Percentiles rank a stretch among this genome's conserved stretches.
phyloP scores from a whole-genome alignment of 2,113 vertebrate species.

The Chaetodon auriga region DNA sequence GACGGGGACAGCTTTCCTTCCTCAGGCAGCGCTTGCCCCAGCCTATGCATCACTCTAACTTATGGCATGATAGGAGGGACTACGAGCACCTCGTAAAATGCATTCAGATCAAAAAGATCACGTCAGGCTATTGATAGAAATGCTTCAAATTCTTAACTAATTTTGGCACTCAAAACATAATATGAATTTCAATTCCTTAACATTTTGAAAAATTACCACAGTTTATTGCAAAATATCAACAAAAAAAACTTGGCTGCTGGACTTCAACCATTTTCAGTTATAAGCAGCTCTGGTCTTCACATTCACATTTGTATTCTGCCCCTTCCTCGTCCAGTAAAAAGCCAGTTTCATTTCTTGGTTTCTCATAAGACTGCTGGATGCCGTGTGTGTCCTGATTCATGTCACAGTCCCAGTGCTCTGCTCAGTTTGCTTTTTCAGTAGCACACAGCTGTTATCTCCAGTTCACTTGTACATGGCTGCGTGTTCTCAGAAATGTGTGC shows the following conservation, averaged over 20 bases:
- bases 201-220: neutral
- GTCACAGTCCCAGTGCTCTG: neutral
- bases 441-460: neutral
- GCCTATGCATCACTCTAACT: neutral
- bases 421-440: neutral
- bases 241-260: neutral
- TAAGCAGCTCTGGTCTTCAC: neutral
- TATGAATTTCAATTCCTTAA: no score
- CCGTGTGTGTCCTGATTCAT: neutral
- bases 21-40: neutral
- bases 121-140: neutral
- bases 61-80: no score
- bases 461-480: neutral
- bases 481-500: neutral
- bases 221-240: neutral
- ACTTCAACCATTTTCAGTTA: neutral
- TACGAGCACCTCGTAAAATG: no score
- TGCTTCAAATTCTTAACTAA: neutral
- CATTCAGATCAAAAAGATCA: no score
- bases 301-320: constrained; percentile 3
- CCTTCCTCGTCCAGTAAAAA: neutral
- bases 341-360: neutral
- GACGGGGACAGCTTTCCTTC: no score
- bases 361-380: neutral
- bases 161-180: neutral